Percentiles rank a stretch among this genome's conserved stretches.
Conservation (phyloP, 2,797 vertebrate species). For the Naso thynnoides region DNA sequence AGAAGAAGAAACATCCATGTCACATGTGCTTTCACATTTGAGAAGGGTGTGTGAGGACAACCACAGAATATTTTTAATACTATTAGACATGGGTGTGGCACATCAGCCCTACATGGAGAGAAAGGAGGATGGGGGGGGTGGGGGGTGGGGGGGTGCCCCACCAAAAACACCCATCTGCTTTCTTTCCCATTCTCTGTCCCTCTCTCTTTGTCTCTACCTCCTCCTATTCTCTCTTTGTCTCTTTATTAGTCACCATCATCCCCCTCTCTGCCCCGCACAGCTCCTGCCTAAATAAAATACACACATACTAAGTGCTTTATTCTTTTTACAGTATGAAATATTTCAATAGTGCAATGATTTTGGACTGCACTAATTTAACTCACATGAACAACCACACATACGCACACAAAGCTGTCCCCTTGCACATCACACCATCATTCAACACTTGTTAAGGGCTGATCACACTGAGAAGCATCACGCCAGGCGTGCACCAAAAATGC, state of each 20-base stretch:
- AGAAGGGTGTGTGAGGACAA: conserved; percentile 36
- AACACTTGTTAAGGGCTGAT: conserved; percentile 48
- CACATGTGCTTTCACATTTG: conserved; percentile 25
- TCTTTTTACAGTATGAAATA: conserved; percentile 3
- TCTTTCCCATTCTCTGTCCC: conserved; percentile 73
- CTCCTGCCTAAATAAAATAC: conserved; percentile 15
- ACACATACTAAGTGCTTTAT: conserved; percentile 1
- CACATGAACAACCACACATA: neutral
- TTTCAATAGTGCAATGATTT: conserved; percentile 1
- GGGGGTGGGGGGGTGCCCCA: conserved; percentile 36
- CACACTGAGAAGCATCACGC: too few species aligned
- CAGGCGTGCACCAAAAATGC: too few species aligned
- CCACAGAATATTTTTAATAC: conserved; percentile 58
- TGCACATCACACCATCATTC: conserved; percentile 18
- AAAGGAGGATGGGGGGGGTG: conserved; percentile 17
- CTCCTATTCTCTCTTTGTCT: conserved; percentile 63
- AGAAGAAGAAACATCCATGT: conserved; percentile 2
- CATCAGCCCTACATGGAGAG: conserved; percentile 41
- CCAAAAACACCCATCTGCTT: conserved; percentile 75
- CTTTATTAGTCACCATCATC: conserved; percentile 35
- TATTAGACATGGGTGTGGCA: conserved; percentile 69
- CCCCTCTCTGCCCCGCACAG: conserved; percentile 15
- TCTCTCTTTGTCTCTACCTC: conserved; percentile 66
- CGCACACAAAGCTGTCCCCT: neutral
- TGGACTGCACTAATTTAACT: neutral